phyloP scores from a whole-genome alignment of 2,888 invertebrate species.

The Osedax fenrisi region DNA sequence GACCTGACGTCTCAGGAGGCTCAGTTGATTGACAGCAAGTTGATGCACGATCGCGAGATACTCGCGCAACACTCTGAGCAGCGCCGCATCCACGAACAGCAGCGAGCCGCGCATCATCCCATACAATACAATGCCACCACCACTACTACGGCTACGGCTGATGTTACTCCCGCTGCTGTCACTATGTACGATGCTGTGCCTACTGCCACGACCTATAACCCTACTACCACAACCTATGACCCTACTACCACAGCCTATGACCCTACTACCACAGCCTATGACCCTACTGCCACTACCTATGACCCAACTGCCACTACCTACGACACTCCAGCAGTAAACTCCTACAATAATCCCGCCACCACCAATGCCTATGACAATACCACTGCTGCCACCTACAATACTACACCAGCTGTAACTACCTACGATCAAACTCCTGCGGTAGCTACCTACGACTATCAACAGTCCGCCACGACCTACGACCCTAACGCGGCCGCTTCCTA shows the following conservation, averaged over 20 bases:
- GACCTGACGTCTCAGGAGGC: not conserved
- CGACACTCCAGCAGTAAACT: not conserved
- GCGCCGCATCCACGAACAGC: not conserved
- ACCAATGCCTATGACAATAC: not conserved
- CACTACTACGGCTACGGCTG: no score
- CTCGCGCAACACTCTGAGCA: not conserved
- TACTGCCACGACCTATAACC: no score
- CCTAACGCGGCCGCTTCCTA: no score
- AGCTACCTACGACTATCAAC: no score
- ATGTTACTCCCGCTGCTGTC: no score
- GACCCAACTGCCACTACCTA: not conserved
- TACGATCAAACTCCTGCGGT: no score
- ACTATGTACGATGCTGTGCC: no score
- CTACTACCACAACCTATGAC: no score
- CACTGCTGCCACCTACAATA: not conserved
- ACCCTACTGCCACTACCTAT: not conserved
- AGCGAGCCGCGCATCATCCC: not conserved
- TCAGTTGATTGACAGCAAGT: not conserved
- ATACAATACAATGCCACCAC: not conserved
- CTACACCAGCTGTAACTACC: no score
- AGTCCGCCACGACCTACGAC: no score
- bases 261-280: not conserved
- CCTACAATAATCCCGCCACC: not conserved
- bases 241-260: no score
- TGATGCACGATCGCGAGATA: not conserved